Conservation (phyloP, 1,140 invertebrate genomes). For the Portunus trituberculatus region DNA sequence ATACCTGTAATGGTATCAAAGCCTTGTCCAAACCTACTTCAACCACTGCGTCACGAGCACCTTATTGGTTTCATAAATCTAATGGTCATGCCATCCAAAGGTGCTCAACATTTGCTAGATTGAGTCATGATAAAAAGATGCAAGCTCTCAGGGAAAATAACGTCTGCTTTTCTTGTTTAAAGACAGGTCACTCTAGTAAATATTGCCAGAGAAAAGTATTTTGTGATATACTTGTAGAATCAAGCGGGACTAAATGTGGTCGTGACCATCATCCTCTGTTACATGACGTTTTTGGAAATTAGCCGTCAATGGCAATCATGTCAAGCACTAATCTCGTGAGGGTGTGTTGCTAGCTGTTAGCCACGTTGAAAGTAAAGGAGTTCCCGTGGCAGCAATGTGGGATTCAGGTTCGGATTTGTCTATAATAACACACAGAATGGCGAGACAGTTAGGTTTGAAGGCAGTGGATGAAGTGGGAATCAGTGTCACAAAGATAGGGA, state of each 20-base stretch:
- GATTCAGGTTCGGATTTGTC: neutral
- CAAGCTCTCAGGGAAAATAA: neutral
- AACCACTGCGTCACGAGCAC: neutral
- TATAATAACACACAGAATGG: neutral
- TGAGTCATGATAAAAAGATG: neutral
- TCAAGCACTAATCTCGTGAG: neutral
- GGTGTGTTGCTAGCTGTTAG: neutral
- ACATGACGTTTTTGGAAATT: neutral
- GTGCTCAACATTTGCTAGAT: neutral
- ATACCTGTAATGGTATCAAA: neutral
- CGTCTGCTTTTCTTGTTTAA: neutral
- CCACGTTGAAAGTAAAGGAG: neutral
- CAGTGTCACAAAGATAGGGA: neutral
- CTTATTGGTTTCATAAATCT: neutral
- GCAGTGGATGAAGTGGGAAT: neutral
- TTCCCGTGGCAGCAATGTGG: neutral
- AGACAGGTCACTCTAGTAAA: neutral
- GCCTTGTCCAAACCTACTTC: neutral
- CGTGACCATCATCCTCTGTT: neutral
- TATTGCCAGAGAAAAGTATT: neutral
- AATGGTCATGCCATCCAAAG: neutral
- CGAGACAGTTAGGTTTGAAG: neutral
- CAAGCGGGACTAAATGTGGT: neutral
- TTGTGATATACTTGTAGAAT: neutral
- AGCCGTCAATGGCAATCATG: neutral